phyloP scores from a whole-genome alignment of 35 echinoderm and acorn worm genomes.

The Acanthaster planci region DNA sequence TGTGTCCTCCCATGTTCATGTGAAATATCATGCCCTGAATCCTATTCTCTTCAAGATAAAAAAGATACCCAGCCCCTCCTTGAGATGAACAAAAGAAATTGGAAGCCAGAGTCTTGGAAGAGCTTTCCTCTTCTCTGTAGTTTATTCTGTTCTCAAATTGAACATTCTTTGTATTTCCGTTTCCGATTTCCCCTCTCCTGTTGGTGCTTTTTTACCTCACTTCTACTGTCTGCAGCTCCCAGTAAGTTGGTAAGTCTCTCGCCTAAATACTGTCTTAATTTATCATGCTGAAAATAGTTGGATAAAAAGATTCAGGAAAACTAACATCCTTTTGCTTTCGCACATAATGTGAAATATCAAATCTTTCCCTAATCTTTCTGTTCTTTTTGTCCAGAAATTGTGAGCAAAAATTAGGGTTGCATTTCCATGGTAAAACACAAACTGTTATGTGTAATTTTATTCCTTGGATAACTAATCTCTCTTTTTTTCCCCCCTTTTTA shows the following conservation, averaged over 20 bases:
- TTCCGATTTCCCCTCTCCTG: background rate
- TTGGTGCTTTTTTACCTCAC: background rate
- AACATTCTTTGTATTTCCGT: background rate
- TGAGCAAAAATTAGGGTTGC: too few relatives aligned
- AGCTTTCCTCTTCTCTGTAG: background rate
- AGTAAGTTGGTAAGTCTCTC: background rate
- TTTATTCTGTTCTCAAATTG: background rate
- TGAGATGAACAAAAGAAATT: background rate
- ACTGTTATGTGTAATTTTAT: too few relatives aligned
- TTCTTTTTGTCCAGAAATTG: too few relatives aligned
- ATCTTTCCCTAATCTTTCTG: too few relatives aligned
- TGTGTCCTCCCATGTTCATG: background rate
- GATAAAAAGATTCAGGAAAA: too few relatives aligned
- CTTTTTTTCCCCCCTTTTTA: background rate
- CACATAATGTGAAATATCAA: too few relatives aligned
- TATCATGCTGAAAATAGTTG: too few relatives aligned
- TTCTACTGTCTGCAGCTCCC: background rate
- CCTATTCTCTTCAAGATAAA: background rate
- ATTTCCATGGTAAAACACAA: too few relatives aligned
- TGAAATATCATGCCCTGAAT: background rate
- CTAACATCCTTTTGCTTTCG: too few relatives aligned
- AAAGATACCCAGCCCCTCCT: background rate
- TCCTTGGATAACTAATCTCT: background rate
- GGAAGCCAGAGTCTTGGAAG: conserved; percentile 3
- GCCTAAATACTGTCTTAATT: too few relatives aligned